Base-by-base conservation (phyloP, 1,140 invertebrate species). In the Drosophila kurseongensis region DNA sequence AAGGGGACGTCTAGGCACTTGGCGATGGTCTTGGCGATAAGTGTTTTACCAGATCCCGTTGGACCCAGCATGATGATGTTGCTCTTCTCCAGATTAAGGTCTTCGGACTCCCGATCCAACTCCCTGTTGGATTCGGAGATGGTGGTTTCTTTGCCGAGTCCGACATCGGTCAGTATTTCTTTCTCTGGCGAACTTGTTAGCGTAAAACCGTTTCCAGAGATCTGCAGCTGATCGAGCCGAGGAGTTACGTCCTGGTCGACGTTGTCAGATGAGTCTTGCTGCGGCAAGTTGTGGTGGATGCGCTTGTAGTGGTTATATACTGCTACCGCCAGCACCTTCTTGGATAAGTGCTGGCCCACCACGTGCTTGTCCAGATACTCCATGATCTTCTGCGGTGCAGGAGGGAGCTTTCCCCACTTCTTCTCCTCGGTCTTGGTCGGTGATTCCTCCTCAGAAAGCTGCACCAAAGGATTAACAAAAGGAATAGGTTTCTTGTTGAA, bases 301-400 rank as follows among this genome's bases (percentile, higher is more conserved):
- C 98, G 94, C 93, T 99, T 99, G 93, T 99, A 99, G 93, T 99
- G 99, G 93, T 99, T 99, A 93, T 99, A 99, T 1, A 99, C 98
- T 36, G 98, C 98, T 4, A 99, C 98, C 36, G 98, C 97, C 5
- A 99, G 93, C 12, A 99, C 98, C 93, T 99, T 99, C 92, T 99
- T 99, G 0, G 98, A 98, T 92, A 97, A 95, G 75, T 99, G 97
- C 93, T 99, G 99, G 0, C 98, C 99, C 13, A 99, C 96, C 14
- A 99, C 98, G 93, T 98, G 98, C 89, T 96, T 97, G 93, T 99
- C 97, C 38, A 99, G 93, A 93, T 97, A 99, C 83, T 98, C 97
- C 93, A 96, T 98, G 71, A 99, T 99, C 95, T 99, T 98, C 93
- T 98, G 98, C 0, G 97, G 98, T 0, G 98, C 98, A 16, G 97